Evolutionary conservation across 1,140 invertebrate species (phyloP).

Genomic region (Gryllus bimaculatus): DNA sequence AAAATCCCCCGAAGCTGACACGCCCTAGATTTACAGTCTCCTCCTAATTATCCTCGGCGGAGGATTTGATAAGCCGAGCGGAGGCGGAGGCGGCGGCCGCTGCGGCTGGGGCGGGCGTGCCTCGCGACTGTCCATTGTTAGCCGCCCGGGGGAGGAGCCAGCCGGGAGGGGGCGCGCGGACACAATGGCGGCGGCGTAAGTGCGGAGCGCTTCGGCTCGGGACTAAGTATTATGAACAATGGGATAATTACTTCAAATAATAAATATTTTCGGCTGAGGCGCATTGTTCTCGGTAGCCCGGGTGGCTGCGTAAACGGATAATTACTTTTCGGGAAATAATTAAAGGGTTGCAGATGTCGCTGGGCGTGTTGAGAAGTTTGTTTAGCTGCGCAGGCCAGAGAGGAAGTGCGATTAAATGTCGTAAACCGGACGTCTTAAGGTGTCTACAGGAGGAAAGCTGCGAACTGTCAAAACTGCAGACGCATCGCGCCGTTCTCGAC

Average conservation of each 20-base stretch:
- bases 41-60: background rate
- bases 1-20: background rate
- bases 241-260: slow-evolving; percentile 1
- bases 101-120: background rate
- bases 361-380: too few species aligned
- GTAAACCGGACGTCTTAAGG: too few species aligned
- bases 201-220: background rate
- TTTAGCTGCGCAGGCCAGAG: too few species aligned
- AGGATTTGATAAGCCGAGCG: background rate
- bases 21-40: background rate
- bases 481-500: background rate
- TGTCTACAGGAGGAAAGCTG: too few species aligned
- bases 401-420: too few species aligned
- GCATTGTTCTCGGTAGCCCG: background rate
- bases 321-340: background rate
- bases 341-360: too few species aligned
- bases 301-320: background rate
- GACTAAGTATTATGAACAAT: background rate
- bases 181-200: background rate
- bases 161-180: background rate
- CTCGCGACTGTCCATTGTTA: background rate
- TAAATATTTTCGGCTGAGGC: background rate
- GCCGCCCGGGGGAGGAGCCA: too few species aligned
- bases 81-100: background rate
- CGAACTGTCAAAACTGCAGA: background rate